Percentiles rank a stretch among this genome's conserved stretches.
phyloP scores from a whole-genome alignment of 2,113 vertebrate species.

The Kryptolebias marmoratus region DNA sequence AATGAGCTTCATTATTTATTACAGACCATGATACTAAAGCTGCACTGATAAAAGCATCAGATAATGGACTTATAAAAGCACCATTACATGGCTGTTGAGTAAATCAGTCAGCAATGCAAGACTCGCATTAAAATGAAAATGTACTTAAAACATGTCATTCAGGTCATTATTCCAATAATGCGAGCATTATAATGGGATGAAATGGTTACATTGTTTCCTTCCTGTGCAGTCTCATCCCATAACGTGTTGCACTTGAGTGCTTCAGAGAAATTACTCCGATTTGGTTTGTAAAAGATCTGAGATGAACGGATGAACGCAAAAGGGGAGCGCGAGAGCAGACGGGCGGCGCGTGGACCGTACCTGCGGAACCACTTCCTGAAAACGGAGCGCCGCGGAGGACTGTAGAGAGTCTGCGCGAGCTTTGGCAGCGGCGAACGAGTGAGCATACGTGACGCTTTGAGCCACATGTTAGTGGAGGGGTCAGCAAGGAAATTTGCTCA shows the following conservation, averaged over 20 bases:
- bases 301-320: not conserved
- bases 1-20: conserved; percentile 34
- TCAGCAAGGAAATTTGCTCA: too few species aligned
- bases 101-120: conserved; percentile 15
- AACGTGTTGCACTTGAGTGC: not conserved
- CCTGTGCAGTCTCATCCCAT: not conserved
- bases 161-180: conserved; percentile 5
- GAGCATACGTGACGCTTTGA: conserved; percentile 15
- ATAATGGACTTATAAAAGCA: conserved; percentile 43
- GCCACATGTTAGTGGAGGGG: not conserved
- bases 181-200: not conserved
- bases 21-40: conserved; percentile 7
- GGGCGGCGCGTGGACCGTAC: not conserved
- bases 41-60: conserved; percentile 38
- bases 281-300: conserved; percentile 11
- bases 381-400: not conserved
- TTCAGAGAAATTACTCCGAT: conserved; percentile 9
- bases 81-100: conserved; percentile 18
- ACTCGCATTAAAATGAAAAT: conserved; percentile 13
- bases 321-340: not conserved
- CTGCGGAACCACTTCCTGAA: conserved; percentile 7
- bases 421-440: not conserved
- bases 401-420: not conserved
- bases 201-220: not conserved
- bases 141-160: not conserved